These are phyloP conservation scores for Criorhina ranunculi DNA, from an alignment of 2,888 invertebrate species.

Conservation along the genomic window DNA sequence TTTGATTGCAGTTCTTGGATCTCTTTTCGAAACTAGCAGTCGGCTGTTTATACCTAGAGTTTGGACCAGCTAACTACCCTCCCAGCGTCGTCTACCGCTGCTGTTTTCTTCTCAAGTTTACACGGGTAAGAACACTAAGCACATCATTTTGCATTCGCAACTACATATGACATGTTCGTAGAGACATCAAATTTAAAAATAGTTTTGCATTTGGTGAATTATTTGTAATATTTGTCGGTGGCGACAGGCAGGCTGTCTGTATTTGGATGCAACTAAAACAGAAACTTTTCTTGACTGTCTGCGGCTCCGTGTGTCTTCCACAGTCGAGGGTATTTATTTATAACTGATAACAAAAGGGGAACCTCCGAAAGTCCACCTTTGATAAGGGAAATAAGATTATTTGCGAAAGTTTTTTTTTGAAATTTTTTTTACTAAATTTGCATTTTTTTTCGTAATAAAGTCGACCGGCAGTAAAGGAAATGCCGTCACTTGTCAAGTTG, in stretches of 20 bases:
- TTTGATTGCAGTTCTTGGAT: constrained; percentile 63
- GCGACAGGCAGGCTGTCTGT: constrained; percentile 71
- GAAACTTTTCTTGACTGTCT: constrained; percentile 5
- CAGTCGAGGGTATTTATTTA: constrained; percentile 17
- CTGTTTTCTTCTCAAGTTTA: constrained; percentile 17
- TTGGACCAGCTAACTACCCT: background rate
- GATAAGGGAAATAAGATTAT: constrained; percentile 8
- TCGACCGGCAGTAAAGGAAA: background rate
- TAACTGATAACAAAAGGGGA: constrained; percentile 27
- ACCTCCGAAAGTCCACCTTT: background rate
- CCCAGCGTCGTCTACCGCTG: background rate
- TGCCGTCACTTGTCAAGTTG: constrained; percentile 13
- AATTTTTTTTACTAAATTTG: constrained; percentile 1
- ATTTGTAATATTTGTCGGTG: constrained; percentile 41
- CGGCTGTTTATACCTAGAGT: background rate
- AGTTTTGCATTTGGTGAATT: constrained; percentile 31
- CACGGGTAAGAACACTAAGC: constrained; percentile 68
- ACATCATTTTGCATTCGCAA: constrained; percentile 22
- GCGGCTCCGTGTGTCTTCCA: background rate
- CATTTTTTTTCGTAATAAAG: background rate
- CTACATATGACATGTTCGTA: constrained; percentile 4
- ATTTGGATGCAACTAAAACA: constrained; percentile 39
- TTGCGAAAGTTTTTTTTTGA: background rate
- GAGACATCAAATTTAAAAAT: constrained; percentile 52
- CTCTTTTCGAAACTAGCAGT: constrained; percentile 32